Base-by-base conservation (phyloP, 2,797 vertebrate genomes). In the Peromyscus melanophrys region DNA sequence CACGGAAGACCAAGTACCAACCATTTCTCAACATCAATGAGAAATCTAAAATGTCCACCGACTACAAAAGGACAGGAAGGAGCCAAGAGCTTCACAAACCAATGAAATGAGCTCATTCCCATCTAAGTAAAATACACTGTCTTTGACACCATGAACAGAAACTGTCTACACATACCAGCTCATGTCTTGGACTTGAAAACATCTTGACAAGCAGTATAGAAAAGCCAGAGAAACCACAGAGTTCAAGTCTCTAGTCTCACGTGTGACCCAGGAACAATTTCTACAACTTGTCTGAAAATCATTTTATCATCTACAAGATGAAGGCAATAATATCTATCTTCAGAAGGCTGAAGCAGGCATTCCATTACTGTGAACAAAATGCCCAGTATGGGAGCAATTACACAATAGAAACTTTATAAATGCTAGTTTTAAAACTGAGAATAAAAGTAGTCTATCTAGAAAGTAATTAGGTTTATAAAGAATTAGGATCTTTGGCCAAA, bases 401-500 rank as follows among this genome's bases (percentile, higher is more conserved):
- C 23, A 49, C 23, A 95, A 37, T 0, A 77, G 57, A 25, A 23
- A 55, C n/a, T 94, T 93, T 65, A 17, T n/a, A 94, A 93, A 52
- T 83, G 73, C 81, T 59, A 75, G 55, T 59, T 83, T 89, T 21
- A 78, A 69, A 55, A 37, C 4, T 65, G 67, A 92, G 86, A 95
- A 73, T 6, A 90, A 88, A 59, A 89, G 43, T n/a, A 95, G 52
- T 52, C 49, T 85, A 89, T 84, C 61, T 92, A 94, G 71, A 73
- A 73, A 40, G 11, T 25, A 73, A 67, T 34, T 67, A 67, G 25
- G 27, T 34, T 92, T 84, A 69, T 37, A 77, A 71, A 89, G 82
- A 96, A 75, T 85, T 82, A 89, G 80, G 13, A 93, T 27, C 71
- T 95, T 85, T 96, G 67, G 94, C 90, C 57, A 94, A 94, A 80